phyloP scores from a whole-genome alignment of 2,113 vertebrate genomes.

The Hydropotes inermis region DNA sequence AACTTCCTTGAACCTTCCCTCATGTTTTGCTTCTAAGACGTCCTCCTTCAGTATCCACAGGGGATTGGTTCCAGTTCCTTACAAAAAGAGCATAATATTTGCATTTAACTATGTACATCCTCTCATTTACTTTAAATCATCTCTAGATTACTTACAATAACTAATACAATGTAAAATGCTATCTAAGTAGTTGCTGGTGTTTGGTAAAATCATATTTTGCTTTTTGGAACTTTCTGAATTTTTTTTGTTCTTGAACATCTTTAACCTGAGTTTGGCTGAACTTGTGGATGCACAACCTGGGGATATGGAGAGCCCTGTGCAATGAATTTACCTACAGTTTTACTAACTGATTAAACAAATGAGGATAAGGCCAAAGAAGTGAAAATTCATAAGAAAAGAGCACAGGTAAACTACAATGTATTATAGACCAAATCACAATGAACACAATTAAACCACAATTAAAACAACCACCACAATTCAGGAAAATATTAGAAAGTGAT shows the following conservation, averaged over 20 bases:
- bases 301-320: not conserved
- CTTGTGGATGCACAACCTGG: not conserved
- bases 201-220: not conserved
- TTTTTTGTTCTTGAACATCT: not conserved
- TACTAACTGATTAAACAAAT: constrained; percentile 10
- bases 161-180: not conserved
- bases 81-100: not conserved
- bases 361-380: not conserved
- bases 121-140: not conserved
- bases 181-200: not conserved
- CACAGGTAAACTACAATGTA: not conserved
- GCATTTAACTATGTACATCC: not conserved
- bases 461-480: not conserved
- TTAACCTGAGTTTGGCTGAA: not conserved
- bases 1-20: not conserved
- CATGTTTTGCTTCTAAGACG: not conserved
- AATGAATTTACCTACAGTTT: not conserved
- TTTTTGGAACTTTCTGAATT: not conserved
- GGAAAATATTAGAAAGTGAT: not conserved
- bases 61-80: not conserved
- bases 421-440: not conserved
- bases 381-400: constrained; percentile 12
- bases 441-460: not conserved
- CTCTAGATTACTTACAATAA: not conserved
- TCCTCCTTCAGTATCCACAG: not conserved